Conservation (phyloP, 92 coral and sea anemone species). For the Paragorgia papillata region DNA sequence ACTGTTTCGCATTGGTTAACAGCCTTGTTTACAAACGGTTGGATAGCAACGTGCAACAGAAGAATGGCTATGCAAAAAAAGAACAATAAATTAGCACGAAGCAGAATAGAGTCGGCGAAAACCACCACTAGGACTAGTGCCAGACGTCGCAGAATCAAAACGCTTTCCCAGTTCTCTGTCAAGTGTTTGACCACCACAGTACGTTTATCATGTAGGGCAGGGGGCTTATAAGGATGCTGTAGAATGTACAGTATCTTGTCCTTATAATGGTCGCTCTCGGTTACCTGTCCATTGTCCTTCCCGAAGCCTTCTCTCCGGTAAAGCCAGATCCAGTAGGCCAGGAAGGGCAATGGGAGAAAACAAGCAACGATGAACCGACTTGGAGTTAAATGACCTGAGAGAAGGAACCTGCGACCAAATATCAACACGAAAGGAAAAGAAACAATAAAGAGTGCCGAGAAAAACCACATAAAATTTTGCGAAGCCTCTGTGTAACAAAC, state of each 20-base stretch:
- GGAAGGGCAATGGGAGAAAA: constrained; percentile 9
- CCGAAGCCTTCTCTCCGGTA: background rate
- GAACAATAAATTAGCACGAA: constrained; percentile 11
- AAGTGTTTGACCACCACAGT: background rate
- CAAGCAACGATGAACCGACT: constrained; percentile 5
- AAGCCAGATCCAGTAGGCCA: background rate
- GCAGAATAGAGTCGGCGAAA: constrained; percentile 11
- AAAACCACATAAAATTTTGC: constrained; percentile 14
- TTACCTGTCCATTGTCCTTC: background rate
- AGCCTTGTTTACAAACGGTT: constrained; percentile 7
- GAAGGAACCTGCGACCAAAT: constrained; percentile 12
- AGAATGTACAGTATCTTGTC: constrained; percentile 20
- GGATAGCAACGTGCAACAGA: background rate
- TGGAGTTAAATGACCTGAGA: background rate
- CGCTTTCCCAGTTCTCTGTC: constrained; percentile 28
- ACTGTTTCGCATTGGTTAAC: constrained; percentile 12
- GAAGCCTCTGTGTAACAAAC: constrained; percentile 9
- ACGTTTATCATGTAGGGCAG: background rate
- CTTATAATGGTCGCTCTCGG: background rate
- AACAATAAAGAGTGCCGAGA: background rate
- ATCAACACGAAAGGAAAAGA: constrained; percentile 11
- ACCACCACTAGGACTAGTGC: constrained; percentile 3
- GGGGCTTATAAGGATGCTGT: constrained; percentile 24
- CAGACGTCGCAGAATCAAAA: constrained; percentile 31
- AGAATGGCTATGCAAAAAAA: background rate